Base-by-base conservation (phyloP, 2,888 invertebrate species). In the Parnassius mnemosyne region DNA sequence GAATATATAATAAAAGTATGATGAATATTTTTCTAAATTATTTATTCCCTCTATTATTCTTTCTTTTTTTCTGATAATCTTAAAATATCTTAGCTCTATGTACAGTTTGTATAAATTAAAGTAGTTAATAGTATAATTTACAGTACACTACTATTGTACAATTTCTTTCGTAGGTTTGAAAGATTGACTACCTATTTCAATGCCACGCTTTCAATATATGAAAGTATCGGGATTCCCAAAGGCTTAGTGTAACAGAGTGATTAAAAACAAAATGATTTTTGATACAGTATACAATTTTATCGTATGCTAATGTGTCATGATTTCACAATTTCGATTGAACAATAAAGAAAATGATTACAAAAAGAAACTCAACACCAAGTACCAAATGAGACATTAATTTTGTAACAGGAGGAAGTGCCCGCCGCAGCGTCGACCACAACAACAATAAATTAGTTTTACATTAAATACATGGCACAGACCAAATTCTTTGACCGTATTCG, bases 81-180 rank as follows among this genome's bases (percentile, higher is more conserved):
- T 88, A 86, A 73, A 73, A 84, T 86, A 88, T 79, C 89, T 89
- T 89, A 89, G 78, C 82, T 71, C 79, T 91, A 91, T 91, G 87
- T 91, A 91, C 90, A 90, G 83, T 86, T 89, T 86, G 85, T 88
- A 90, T 90, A 91, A 91, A 88, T 90, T 88, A 91, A 85, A 81
- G 81, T 86, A 87, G 81, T 63, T 84, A 83, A 85, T 85, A 87
- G 78, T 83, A 81, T 83, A 86, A 84, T 84, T 84, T 87, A 90
- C 77, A 83, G 83, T 85, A 82, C 75, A 80, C 84, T 87, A 88
- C 83, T 85, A 89, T 89, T 90, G 90, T 91, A 91, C 90, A 88
- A 83, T 69, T 77, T 78, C 87, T 85, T 85, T 83, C 87, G 79
- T 73, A 70, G 70, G 65, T 70, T 53, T 77, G 85, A 87, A 88